Conservation (phyloP, 2,888 invertebrate species). For the Nemotelus pantherinus region DNA sequence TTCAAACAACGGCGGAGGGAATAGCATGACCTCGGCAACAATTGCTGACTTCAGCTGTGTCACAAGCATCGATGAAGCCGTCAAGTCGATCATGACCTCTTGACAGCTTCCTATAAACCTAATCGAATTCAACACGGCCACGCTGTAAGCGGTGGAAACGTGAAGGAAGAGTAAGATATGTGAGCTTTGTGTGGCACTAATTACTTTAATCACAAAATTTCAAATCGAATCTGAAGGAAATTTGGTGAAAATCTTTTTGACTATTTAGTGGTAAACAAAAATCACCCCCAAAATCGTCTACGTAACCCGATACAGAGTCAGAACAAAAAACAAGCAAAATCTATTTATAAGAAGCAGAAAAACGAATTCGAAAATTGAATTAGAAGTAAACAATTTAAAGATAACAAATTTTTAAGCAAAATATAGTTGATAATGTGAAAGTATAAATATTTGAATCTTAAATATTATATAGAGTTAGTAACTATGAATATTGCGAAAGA, state of each 20-base stretch:
- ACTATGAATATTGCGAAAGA: background rate
- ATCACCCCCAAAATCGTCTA: background rate
- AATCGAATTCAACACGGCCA: constrained; percentile 52
- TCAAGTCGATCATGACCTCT: constrained; percentile 68
- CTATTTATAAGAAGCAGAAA: background rate
- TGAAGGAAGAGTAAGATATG: background rate
- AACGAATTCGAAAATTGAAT: background rate
- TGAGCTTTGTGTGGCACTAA: background rate
- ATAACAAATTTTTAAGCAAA: constrained; percentile 7
- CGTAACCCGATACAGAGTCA: background rate
- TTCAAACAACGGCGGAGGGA: constrained; percentile 48
- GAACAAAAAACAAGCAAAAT: background rate
- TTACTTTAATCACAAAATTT: background rate
- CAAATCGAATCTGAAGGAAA: too few species aligned
- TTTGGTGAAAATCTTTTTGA: too few species aligned
- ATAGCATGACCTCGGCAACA: constrained; percentile 44
- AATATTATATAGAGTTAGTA: background rate
- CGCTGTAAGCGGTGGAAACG: constrained; percentile 42
- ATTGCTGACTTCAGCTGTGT: constrained; percentile 63
- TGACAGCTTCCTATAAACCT: constrained; percentile 58
- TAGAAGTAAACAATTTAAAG: background rate
- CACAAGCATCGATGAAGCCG: constrained; percentile 66
- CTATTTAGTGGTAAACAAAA: background rate
- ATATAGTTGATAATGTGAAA: constrained; percentile 6
- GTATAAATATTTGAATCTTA: constrained; percentile 15